These are phyloP conservation scores for Phortica variegata DNA, from an alignment of 1,140 invertebrate species.

Conservation along the genomic window DNA sequence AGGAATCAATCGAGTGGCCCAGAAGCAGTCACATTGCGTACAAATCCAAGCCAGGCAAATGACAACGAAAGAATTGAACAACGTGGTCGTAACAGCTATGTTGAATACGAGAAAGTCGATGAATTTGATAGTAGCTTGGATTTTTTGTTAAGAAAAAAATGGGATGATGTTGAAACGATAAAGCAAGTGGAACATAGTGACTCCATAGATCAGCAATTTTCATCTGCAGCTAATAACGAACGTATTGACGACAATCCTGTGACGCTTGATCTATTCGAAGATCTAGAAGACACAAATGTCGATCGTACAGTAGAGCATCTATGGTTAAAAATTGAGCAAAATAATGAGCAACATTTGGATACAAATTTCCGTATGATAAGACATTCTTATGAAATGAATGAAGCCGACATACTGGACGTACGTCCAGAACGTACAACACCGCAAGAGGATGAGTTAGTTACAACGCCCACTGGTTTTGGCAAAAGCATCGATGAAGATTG, in stretches of 20 bases:
- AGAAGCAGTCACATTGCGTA: no score
- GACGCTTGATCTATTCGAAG: slow-evolving; percentile 5
- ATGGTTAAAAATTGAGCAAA: slow-evolving; percentile 20
- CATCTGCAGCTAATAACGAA: slow-evolving; percentile 37
- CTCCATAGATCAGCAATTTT: slow-evolving; percentile 5
- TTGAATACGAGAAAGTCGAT: slow-evolving; percentile 37
- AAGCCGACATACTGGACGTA: slow-evolving; percentile 39
- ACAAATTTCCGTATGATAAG: slow-evolving; percentile 34
- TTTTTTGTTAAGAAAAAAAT: no score
- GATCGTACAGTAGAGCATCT: neutral
- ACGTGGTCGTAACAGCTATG: slow-evolving; percentile 19
- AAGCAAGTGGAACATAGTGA: no score
- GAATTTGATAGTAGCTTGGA: no score
- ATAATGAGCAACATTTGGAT: slow-evolving; percentile 15
- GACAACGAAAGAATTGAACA: no score
- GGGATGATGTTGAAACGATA: no score
- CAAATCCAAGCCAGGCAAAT: no score
- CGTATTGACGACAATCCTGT: slow-evolving; percentile 32
- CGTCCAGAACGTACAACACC: slow-evolving; percentile 19
- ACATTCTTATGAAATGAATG: slow-evolving; percentile 38
- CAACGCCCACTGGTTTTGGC: slow-evolving; percentile 35
- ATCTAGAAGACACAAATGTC: neutral
- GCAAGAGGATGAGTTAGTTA: slow-evolving; percentile 5
- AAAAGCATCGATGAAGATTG: slow-evolving; percentile 52
- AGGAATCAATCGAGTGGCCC: no score